phyloP scores from a whole-genome alignment of 2,113 vertebrate species.

The Chamaetylas fuelleborni region DNA sequence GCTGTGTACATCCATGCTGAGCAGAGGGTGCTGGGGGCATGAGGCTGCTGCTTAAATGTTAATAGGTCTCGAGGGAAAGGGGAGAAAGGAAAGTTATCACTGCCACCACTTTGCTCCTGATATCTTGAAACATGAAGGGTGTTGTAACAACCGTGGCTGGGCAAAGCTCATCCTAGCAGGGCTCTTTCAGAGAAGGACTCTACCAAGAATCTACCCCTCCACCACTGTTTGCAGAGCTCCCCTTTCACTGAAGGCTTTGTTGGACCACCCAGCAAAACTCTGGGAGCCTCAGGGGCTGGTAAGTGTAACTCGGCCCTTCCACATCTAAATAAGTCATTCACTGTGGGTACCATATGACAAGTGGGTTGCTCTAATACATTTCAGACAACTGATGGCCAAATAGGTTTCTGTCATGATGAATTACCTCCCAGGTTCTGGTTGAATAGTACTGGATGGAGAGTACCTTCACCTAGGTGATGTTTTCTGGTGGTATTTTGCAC shows the following conservation, averaged over 20 bases:
- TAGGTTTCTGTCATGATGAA: neutral
- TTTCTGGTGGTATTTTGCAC: neutral
- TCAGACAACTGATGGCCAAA: neutral
- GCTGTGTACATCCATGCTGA: neutral
- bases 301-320: neutral
- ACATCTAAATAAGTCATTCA: neutral
- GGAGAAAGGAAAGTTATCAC: neutral
- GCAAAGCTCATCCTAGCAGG: neutral
- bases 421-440: neutral
- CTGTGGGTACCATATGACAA: rapidly evolving
- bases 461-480: neutral
- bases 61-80: neutral
- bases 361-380: neutral
- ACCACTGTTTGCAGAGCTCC: neutral
- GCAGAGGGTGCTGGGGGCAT: neutral
- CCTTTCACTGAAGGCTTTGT: neutral
- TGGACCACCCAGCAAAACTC: neutral
- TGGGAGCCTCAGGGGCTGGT: neutral
- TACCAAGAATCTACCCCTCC: neutral
- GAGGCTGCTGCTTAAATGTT: neutral
- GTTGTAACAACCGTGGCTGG: neutral
- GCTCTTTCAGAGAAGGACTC: neutral
- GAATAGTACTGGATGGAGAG: neutral
- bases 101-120: neutral
- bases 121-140: neutral